Evolutionary conservation across 2,888 invertebrate genomes (phyloP), one percentile per base, ranked within the genome.

Genomic region (Meiosimyza platycephala): DNA sequence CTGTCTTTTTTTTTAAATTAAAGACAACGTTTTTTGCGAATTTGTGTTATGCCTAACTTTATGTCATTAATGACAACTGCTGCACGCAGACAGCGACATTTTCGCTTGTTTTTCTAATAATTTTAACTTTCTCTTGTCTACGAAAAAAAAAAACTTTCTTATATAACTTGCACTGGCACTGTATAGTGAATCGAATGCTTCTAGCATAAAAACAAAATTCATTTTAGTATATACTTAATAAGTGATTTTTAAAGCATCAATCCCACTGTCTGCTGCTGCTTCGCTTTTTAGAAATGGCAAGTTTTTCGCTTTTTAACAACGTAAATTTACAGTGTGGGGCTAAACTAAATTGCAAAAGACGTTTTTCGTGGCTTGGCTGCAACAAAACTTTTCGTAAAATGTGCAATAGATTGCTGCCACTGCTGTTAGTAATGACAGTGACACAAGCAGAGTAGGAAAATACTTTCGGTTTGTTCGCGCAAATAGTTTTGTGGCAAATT

Each of bases 321-420:
- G 28, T 4, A 28, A 28, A 28, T 28, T 28, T 51, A 22, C 52
- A 40, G n/a, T n/a, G 13, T 28, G 28, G 28, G 4, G 28, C 28
- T 4, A 28, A 28, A 28, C 28, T 52, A 66, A 66, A 54, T 52
- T 52, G 54, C 52, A 54, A 54, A 54, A 66, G 66, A 66, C 66
- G 66, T 47, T 62, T n/a, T 33, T 33, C 62, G 62, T 62, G 62
- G 40, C 12, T 62, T 47, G 3, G 40, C 50, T 50, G 51, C 22
- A 54, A 1, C 40, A 52, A 64, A 66, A 66, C 33, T 66, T 66
- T 66, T 52, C 54, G 52, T 54, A 52, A 66, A 66, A 47, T 57
- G 57, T 22, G 50, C 15, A 28, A 51, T 28, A 22, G 22, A 57
- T 15, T 57, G 81, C 81, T 80, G 81, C 55, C 16, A 48, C 15